Conservation (phyloP, 2,113 vertebrate genomes). For the Lynx canadensis region DNA sequence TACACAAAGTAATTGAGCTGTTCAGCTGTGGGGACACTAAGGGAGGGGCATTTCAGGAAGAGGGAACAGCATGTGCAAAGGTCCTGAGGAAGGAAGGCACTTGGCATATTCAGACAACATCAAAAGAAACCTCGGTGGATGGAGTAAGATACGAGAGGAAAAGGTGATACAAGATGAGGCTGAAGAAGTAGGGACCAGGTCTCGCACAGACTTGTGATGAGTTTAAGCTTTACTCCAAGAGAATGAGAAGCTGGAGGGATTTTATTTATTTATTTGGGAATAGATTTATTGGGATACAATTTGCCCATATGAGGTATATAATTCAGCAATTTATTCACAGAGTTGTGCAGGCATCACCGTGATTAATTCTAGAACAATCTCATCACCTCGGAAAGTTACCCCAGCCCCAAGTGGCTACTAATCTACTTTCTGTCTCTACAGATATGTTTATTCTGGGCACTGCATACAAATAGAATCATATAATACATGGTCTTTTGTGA, state of each 20-base stretch:
- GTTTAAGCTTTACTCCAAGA: not conserved
- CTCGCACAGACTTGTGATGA: not conserved
- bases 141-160: not conserved
- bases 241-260: not conserved
- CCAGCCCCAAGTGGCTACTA: not conserved
- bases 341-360: not conserved
- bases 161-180: not conserved
- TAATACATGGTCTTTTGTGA: not conserved
- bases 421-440: not conserved
- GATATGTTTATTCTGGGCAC: not conserved
- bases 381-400: not conserved
- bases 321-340: not conserved
- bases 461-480: not conserved
- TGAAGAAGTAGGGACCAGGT: not conserved
- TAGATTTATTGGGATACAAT: not conserved
- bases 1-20: not conserved
- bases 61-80: not conserved
- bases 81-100: not conserved
- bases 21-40: not conserved
- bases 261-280: not conserved
- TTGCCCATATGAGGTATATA: not conserved
- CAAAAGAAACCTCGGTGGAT: not conserved
- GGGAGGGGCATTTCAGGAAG: not conserved
- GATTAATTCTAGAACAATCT: not conserved
- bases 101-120: not conserved